Evolutionary conservation across 2,797 vertebrate genomes (phyloP), one percentile per base, ranked within the genome.

Genomic region (Gypaetus barbatus): DNA sequence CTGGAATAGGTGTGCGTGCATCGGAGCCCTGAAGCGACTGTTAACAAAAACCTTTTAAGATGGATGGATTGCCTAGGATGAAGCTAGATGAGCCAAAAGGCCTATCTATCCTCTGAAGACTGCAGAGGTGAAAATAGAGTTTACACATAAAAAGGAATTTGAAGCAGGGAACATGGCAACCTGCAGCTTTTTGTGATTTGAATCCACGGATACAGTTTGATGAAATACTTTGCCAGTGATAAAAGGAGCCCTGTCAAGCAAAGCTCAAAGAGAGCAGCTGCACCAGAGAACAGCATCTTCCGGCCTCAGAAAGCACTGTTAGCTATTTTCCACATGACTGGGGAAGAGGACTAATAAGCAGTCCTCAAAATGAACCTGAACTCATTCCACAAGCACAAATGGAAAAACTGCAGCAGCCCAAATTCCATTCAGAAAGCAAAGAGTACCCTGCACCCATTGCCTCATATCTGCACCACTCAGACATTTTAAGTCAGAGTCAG

Each of bases 261-360:
- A 93, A 90, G 81, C 51, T 90, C 82, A 91, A 66, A 96, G 87
- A 46, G 9, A 92, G 41, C 52, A 93, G 85, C 65, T 94, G 85
- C 73, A 87, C 71, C 87, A 94, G 17, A 92, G 61, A 95, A 88
- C 68, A 90, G 84, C 70, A 92, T 77, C 83, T 87, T 88, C 89
- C 64, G 58, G 48, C 87, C 69, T 66, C 51, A 39, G 65, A 88
- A 78, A 96, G 61, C 69, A 84, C 65, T 0, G 0, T 43, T 44
- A 78, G 65, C 81, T 78, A 43, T 76, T 78, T 93, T 85, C 54
- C 84, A 85, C 31, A 24, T 37, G 73, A 51, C 43, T 52, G 70
- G 33, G 63, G 56, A 94, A 78, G 28, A 77, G 1, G 13, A 89
- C 64, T 93, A 64, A 92, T 30, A 87, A 87, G 31, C 23, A 89